Evolutionary conservation across 1,140 invertebrate species (phyloP).

Genomic region (Bombus sylvicola): DNA sequence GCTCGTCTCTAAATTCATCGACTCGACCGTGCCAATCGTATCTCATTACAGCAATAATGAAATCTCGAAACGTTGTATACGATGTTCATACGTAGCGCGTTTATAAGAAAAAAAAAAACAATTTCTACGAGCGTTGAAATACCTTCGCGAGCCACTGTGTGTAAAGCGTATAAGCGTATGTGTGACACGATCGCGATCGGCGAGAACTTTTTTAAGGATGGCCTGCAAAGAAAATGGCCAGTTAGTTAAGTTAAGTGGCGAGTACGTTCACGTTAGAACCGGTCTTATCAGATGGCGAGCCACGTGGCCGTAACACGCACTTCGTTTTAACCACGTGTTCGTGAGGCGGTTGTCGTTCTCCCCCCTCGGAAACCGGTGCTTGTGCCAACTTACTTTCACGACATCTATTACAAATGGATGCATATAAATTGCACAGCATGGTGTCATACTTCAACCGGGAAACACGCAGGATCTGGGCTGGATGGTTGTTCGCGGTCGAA

Average conservation of each 20-base stretch:
- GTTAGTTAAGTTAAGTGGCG: slow-evolving; percentile 60
- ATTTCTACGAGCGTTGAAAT: too few species aligned
- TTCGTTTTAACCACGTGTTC: slow-evolving; percentile 61
- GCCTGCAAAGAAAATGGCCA: slow-evolving; percentile 22
- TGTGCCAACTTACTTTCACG: slow-evolving; percentile 59
- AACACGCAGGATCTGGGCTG: slow-evolving; percentile 5
- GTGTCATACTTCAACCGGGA: slow-evolving; percentile 35
- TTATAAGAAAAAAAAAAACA: too few species aligned
- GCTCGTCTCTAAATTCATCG: too few species aligned
- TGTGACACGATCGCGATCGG: too few species aligned
- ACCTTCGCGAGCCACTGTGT: too few species aligned
- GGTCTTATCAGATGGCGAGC: slow-evolving; percentile 73
- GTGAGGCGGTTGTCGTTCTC: slow-evolving; percentile 56
- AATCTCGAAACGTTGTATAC: too few species aligned
- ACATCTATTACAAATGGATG: slow-evolving; percentile 62
- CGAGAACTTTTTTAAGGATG: slow-evolving; percentile 34
- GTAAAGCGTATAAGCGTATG: too few species aligned
- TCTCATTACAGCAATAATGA: too few species aligned
- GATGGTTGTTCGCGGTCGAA: slow-evolving; percentile 4
- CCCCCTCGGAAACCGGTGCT: slow-evolving; percentile 30
- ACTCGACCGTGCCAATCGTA: too few species aligned
- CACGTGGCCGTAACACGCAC: slow-evolving; percentile 75
- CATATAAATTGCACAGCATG: slow-evolving; percentile 56
- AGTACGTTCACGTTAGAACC: slow-evolving; percentile 63
- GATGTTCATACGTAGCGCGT: too few species aligned